These are phyloP conservation scores for Peromyscus attwateri DNA, from an alignment of 2,797 vertebrate species.

Conservation along the genomic window DNA sequence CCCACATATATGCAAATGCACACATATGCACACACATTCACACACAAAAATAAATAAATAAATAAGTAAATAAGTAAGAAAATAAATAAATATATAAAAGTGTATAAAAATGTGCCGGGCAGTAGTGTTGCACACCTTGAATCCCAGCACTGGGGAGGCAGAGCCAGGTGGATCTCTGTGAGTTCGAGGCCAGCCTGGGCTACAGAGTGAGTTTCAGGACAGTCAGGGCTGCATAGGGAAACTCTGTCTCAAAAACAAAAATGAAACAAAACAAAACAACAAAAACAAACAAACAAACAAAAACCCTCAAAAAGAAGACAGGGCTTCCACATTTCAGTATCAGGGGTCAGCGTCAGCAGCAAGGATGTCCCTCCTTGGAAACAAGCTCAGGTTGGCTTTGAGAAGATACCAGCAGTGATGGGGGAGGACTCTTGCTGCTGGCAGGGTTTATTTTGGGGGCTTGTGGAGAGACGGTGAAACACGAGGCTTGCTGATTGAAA, in stretches of 20 bases:
- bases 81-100: background rate
- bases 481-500: slow-evolving; percentile 83
- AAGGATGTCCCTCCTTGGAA: slow-evolving; percentile 49
- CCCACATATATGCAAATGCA: background rate
- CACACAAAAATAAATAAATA: background rate
- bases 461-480: slow-evolving; percentile 79
- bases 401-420: background rate
- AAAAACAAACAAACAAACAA: background rate
- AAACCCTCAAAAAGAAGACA: background rate
- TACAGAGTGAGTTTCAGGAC: background rate
- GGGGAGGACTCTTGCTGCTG: slow-evolving; percentile 44
- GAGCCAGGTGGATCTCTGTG: background rate
- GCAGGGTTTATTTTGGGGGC: slow-evolving; percentile 83
- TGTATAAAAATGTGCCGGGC: background rate
- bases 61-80: background rate
- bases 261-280: background rate
- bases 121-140: background rate
- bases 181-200: background rate
- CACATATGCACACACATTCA: background rate
- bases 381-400: slow-evolving; percentile 54
- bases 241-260: background rate
- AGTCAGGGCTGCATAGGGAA: background rate
- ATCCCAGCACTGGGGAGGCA: background rate
- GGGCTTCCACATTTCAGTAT: background rate
- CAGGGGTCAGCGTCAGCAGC: background rate